phyloP scores from a whole-genome alignment of 2,113 vertebrate genomes.

The Candoia aspera region DNA sequence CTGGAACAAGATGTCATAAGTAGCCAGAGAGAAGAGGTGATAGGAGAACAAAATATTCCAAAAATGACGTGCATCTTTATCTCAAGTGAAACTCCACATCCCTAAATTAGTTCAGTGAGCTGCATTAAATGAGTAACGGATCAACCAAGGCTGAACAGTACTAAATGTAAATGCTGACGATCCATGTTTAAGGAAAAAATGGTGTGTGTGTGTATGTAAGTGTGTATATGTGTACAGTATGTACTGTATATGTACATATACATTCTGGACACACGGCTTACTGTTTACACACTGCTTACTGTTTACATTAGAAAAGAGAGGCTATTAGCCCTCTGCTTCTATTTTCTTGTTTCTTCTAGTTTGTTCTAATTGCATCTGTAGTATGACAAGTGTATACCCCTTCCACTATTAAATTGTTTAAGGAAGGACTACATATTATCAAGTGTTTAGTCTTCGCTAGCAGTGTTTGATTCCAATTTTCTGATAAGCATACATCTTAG shows the following conservation, averaged over 20 bases:
- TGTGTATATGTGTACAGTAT: too few species aligned
- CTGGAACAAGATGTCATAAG: neutral
- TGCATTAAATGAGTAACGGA: conserved; percentile 7
- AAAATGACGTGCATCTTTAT: neutral
- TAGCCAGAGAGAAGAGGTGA: neutral
- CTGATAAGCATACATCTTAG: neutral
- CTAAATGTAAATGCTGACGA: conserved; percentile 24
- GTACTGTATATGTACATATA: too few species aligned
- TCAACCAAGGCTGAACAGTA: neutral
- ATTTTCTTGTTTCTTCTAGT: conserved; percentile 3
- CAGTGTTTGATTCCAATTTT: conserved; percentile 38
- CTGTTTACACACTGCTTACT: too few species aligned
- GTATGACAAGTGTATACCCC: conserved; percentile 22
- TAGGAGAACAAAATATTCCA: conserved; percentile 4
- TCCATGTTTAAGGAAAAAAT: neutral
- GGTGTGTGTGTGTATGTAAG: too few species aligned
- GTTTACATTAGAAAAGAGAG: conserved; percentile 27
- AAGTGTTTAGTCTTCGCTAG: conserved; percentile 38
- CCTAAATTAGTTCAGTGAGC: neutral
- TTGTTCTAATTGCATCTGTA: conserved; percentile 40
- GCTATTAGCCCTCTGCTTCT: conserved; percentile 48
- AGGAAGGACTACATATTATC: conserved; percentile 17
- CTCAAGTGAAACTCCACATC: neutral
- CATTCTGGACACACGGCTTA: too few species aligned
- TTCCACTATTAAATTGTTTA: conserved; percentile 50